These are phyloP conservation scores for Drosophila azteca DNA, from an alignment of 1,140 invertebrate genomes.

Conservation along the genomic window DNA sequence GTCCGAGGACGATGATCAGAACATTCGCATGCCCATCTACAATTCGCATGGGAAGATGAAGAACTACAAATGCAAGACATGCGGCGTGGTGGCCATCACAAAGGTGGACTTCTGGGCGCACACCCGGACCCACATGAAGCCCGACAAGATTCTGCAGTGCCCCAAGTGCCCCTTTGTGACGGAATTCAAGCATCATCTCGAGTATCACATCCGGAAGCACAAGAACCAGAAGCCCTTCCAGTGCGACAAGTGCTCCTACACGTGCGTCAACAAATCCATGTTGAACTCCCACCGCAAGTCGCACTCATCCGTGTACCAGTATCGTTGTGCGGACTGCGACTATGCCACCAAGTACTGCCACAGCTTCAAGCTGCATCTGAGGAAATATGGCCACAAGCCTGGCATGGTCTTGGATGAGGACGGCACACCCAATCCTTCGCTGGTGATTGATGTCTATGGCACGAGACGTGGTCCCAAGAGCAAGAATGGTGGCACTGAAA, in stretches of 20 bases:
- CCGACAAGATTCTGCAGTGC: constrained; percentile 95
- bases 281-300: constrained; percentile 99
- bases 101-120: constrained; percentile 98
- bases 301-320: constrained; percentile 98
- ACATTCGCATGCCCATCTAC: constrained; percentile 88
- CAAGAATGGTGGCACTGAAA: constrained; percentile 79
- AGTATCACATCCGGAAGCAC: constrained; percentile 98
- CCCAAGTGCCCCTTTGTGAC: constrained; percentile 98
- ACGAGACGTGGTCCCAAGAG: constrained; percentile 93
- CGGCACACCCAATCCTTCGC: constrained; percentile 92
- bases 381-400: constrained; percentile 95
- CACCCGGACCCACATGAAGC: constrained; percentile 94
- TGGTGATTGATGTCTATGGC: constrained; percentile 95
- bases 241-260: constrained; percentile 95
- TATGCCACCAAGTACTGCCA: constrained; percentile 99
- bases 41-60: constrained; percentile 94
- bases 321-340: constrained; percentile 96
- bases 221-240: constrained; percentile 98
- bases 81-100: constrained; percentile 91
- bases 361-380: constrained; percentile 96
- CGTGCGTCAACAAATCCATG: constrained; percentile 98
- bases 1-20: constrained; percentile 87
- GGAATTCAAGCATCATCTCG: constrained; percentile 99
- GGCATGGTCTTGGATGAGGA: constrained; percentile 94
- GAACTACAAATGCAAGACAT: constrained; percentile 96